These are phyloP conservation scores for Motacilla tschutschensis DNA, from an alignment of 2,113 vertebrate species.

Conservation along the genomic window DNA sequence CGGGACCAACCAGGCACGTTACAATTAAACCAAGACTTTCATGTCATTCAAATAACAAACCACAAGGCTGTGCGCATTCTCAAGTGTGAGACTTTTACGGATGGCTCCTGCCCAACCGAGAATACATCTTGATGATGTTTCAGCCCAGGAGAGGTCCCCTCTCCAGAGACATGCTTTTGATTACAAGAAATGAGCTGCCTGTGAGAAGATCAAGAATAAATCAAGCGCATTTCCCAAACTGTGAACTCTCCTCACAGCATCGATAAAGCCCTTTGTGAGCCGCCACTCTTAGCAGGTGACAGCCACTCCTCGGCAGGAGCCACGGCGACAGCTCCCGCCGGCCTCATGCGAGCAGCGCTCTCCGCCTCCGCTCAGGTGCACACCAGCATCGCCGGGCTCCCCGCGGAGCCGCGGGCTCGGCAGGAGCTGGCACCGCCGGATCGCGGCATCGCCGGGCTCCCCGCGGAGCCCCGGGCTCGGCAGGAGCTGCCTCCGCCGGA, in stretches of 20 bases:
- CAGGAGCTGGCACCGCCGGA: too few relatives aligned
- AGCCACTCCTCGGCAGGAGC: not conserved
- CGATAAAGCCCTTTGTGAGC: not conserved
- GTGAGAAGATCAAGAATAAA: not conserved
- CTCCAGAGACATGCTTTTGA: not conserved
- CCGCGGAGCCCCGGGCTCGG: too few relatives aligned
- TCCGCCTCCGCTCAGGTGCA: rapidly evolving
- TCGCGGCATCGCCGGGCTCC: too few relatives aligned
- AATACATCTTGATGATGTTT: not conserved
- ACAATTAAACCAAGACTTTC: not conserved
- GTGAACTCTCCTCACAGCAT: rapidly evolving
- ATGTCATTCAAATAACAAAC: not conserved
- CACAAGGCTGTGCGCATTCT: not conserved
- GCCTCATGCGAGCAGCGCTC: not conserved
- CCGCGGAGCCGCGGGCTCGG: too few relatives aligned
- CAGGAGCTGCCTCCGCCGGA: not conserved
- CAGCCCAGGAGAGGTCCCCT: not conserved
- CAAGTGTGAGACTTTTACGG: not conserved
- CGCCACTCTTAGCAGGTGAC: not conserved
- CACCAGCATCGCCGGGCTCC: not conserved
- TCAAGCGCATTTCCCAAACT: not conserved
- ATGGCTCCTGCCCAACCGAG: not conserved
- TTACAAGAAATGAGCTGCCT: not conserved
- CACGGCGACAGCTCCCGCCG: rapidly evolving
- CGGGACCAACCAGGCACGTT: not conserved